Conservation (phyloP, 2,797 vertebrate genomes). For the Karalla daura region DNA sequence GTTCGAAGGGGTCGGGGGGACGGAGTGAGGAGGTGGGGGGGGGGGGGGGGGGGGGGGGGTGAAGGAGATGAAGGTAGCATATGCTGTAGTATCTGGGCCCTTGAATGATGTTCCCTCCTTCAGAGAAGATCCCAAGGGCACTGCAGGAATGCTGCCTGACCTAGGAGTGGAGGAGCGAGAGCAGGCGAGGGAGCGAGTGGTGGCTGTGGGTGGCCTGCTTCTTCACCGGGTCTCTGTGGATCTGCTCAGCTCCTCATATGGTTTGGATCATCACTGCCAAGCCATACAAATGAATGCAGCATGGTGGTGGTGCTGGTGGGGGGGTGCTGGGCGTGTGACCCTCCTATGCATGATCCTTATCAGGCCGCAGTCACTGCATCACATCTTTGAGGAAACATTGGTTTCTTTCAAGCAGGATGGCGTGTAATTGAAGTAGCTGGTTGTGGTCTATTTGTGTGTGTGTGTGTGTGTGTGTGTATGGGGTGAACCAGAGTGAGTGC, state of each 20-base stretch:
- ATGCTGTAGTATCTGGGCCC: slow-evolving; percentile 69
- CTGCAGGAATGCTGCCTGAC: slow-evolving; percentile 78
- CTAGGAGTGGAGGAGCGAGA: slow-evolving; percentile 67
- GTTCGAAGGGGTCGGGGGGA: too few species aligned
- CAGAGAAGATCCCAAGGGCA: slow-evolving; percentile 70
- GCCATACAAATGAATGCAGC: slow-evolving; percentile 73
- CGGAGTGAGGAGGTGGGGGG: too few species aligned
- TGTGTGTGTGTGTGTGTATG: too few species aligned
- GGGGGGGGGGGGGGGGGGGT: slow-evolving; percentile 1
- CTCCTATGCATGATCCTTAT: slow-evolving; percentile 55
- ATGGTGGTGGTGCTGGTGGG: slow-evolving; percentile 55
- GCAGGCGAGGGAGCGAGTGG: slow-evolving; percentile 41
- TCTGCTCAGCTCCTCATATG: slow-evolving; percentile 79
- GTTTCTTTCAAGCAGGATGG: slow-evolving; percentile 52
- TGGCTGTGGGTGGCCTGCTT: slow-evolving; percentile 78
- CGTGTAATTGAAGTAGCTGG: slow-evolving; percentile 39
- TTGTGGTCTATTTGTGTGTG: too few species aligned
- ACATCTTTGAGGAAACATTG: slow-evolving; percentile 45
- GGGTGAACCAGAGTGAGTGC: slow-evolving; percentile 27
- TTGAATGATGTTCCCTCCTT: slow-evolving; percentile 76
- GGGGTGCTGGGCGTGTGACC: too few species aligned
- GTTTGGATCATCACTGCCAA: slow-evolving; percentile 75
- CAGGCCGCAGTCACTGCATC: slow-evolving; percentile 43
- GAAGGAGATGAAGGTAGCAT: slow-evolving; percentile 68
- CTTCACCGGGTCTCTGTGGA: slow-evolving; percentile 68